Conservation (phyloP, 1,140 invertebrate genomes). For the Periplaneta americana region DNA sequence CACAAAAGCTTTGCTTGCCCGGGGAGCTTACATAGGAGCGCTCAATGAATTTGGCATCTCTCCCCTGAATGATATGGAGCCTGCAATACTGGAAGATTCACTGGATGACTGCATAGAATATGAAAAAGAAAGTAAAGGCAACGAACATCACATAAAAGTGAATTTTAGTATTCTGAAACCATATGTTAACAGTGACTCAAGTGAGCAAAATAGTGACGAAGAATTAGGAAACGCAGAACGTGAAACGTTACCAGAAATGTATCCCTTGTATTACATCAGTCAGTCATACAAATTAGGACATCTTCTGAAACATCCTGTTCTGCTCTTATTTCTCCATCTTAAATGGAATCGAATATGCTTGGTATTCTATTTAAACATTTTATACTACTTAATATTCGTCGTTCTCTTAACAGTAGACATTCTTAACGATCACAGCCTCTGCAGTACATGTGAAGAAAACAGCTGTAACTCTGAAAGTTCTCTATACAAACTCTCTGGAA, state of each 20-base stretch:
- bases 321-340: constrained; percentile 70
- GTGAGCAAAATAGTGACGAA: neutral
- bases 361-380: constrained; percentile 5
- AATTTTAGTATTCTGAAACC: neutral
- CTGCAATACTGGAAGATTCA: neutral
- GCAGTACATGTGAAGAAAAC: neutral
- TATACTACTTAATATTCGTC: constrained; percentile 49
- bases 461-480: too few species aligned
- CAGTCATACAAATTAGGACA: constrained; percentile 52
- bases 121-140: neutral
- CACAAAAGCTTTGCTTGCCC: neutral
- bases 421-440: constrained; percentile 27
- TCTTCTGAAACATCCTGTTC: constrained; percentile 70
- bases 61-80: neutral
- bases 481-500: too few species aligned
- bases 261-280: constrained; percentile 58
- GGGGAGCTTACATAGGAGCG: neutral
- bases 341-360: constrained; percentile 66
- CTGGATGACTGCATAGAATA: neutral
- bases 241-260: constrained; percentile 42
- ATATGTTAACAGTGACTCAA: neutral
- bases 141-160: neutral
- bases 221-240: neutral
- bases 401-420: constrained; percentile 59
- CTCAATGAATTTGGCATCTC: neutral